Evolutionary conservation across 2,888 invertebrate genomes (phyloP).

Genomic region (Caprella mutica): DNA sequence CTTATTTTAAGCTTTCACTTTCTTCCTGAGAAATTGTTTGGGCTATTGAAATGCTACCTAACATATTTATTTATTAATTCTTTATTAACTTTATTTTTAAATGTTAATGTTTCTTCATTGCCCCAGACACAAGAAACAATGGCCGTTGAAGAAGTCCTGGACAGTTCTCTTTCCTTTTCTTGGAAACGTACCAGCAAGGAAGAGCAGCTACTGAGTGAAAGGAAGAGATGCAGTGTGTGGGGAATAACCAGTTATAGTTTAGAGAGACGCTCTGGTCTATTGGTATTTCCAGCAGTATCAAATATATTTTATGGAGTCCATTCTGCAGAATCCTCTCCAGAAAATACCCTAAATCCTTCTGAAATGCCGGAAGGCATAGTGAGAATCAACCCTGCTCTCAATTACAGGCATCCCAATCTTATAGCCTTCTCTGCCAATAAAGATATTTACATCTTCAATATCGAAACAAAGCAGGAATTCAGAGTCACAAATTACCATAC

Average conservation of each 20-base stretch:
- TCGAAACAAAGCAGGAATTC: slow-evolving; percentile 49
- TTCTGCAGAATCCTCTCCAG: background rate
- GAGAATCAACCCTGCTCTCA: slow-evolving; percentile 68
- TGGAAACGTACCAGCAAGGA: slow-evolving; percentile 52
- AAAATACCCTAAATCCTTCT: slow-evolving; percentile 39
- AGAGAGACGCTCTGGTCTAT: slow-evolving; percentile 64
- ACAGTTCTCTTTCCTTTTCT: slow-evolving; percentile 22
- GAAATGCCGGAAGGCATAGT: slow-evolving; percentile 47
- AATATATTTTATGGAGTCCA: slow-evolving; percentile 65
- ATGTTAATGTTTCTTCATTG: background rate
- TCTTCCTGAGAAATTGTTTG: too few species aligned
- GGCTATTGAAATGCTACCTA: background rate
- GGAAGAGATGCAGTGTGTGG: slow-evolving; percentile 81
- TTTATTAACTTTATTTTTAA: background rate
- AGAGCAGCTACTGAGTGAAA: slow-evolving; percentile 79
- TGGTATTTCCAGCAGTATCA: slow-evolving; percentile 82
- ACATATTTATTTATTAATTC: background rate
- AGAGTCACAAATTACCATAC: slow-evolving; percentile 59
- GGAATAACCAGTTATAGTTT: slow-evolving; percentile 90
- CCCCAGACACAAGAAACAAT: background rate
- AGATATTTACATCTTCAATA: slow-evolving; percentile 46
- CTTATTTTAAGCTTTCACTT: too few species aligned
- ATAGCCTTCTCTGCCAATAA: slow-evolving; percentile 65
- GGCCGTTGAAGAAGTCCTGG: slow-evolving; percentile 29
- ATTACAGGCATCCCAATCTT: slow-evolving; percentile 64